Evolutionary conservation across 2,113 vertebrate genomes (phyloP).

Genomic region (Amphilophus citrinellus): DNA sequence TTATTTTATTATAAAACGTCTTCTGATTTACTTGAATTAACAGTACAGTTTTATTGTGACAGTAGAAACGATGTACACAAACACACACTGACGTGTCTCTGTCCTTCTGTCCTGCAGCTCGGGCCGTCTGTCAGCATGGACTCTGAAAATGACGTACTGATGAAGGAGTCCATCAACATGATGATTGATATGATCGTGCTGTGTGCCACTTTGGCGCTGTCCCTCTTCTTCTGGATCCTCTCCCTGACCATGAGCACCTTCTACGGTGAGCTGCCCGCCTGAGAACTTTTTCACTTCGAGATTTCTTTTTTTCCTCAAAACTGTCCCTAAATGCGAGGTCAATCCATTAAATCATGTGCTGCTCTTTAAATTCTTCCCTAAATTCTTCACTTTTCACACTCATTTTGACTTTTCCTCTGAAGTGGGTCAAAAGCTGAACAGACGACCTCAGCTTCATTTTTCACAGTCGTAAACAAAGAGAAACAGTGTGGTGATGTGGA

Average conservation of each 20-base stretch:
- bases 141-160: slow-evolving; percentile 68
- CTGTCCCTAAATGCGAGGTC: background rate
- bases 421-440: background rate
- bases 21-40: background rate
- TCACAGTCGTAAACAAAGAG: background rate
- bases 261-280: slow-evolving; percentile 83
- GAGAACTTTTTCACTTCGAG: background rate
- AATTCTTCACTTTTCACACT: background rate
- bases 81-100: background rate
- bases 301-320: background rate
- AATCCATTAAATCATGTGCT: slow-evolving; percentile 27
- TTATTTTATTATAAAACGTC: background rate
- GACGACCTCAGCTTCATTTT: background rate
- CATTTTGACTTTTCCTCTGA: background rate
- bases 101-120: slow-evolving; percentile 22
- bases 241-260: slow-evolving; percentile 89
- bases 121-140: slow-evolving; percentile 2
- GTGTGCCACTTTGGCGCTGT: slow-evolving; percentile 89
- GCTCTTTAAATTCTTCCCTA: background rate
- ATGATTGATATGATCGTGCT: slow-evolving; percentile 91
- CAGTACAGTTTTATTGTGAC: background rate
- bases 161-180: slow-evolving; percentile 88
- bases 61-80: background rate
- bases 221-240: slow-evolving; percentile 91
- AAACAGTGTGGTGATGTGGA: background rate